phyloP scores from a whole-genome alignment of 2,797 vertebrate genomes.

The Malacoctenus gilli region DNA sequence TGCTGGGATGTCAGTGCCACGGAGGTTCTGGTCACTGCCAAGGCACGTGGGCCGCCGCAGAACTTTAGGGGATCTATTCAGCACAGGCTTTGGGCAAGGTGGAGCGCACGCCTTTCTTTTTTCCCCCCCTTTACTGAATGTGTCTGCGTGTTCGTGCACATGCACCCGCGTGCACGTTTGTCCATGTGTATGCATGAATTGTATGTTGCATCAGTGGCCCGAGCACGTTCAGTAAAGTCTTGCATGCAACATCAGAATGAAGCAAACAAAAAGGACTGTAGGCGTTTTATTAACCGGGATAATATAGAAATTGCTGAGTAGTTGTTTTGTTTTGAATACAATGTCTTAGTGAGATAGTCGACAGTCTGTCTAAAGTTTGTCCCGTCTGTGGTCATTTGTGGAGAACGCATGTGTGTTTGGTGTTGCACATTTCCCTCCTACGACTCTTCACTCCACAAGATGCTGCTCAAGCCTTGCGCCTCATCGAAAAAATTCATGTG shows the following conservation, averaged over 20 bases:
- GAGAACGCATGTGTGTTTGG: slow-evolving; percentile 55
- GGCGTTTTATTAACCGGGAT: slow-evolving; percentile 39
- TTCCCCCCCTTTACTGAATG: slow-evolving; percentile 52
- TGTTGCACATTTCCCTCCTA: slow-evolving; percentile 53
- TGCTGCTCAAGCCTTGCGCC: slow-evolving; percentile 64
- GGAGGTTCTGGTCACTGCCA: slow-evolving; percentile 97
- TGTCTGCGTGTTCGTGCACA: slow-evolving; percentile 19
- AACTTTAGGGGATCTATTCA: slow-evolving; percentile 98
- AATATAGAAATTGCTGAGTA: slow-evolving; percentile 5
- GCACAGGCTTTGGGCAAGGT: slow-evolving; percentile 96
- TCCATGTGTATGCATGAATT: slow-evolving; percentile 39
- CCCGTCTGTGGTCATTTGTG: slow-evolving; percentile 37
- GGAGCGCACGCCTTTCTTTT: slow-evolving; percentile 84
- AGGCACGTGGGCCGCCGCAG: slow-evolving; percentile 91
- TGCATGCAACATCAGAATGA: slow-evolving; percentile 47
- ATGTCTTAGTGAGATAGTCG: not conserved
- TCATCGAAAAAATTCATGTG: not conserved
- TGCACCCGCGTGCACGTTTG: slow-evolving; percentile 23
- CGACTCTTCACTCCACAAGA: slow-evolving; percentile 55
- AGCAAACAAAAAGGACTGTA: not conserved
- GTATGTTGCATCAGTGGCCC: slow-evolving; percentile 51
- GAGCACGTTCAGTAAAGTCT: slow-evolving; percentile 55
- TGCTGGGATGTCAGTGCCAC: slow-evolving; percentile 87
- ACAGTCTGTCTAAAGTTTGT: slow-evolving; percentile 28
- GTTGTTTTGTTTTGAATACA: not conserved